These are phyloP conservation scores for Cyanoramphus novaezelandiae DNA, from an alignment of 2,113 vertebrate genomes.

Conservation along the genomic window DNA sequence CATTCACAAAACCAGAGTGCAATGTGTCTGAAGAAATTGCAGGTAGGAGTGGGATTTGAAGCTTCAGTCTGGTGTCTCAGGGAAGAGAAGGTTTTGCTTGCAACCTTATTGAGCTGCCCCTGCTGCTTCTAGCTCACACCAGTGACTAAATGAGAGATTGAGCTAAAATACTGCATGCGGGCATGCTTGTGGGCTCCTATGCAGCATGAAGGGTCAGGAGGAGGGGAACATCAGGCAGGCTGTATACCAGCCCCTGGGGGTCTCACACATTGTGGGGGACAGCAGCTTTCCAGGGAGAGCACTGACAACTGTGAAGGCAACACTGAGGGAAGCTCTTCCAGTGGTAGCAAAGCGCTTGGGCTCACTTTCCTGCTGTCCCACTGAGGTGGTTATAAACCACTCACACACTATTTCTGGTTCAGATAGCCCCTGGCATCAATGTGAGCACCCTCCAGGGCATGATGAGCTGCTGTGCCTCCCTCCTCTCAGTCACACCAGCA, in stretches of 20 bases:
- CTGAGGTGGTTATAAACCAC: not conserved
- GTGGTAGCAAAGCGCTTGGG: not conserved
- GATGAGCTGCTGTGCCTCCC: not conserved
- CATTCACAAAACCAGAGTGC: not conserved
- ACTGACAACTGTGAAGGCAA: not conserved
- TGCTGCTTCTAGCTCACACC: not conserved
- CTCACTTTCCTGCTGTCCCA: not conserved
- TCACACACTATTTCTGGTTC: not conserved
- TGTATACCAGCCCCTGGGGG: not conserved
- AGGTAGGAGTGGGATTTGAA: not conserved
- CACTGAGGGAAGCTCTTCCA: not conserved
- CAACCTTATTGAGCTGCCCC: not conserved
- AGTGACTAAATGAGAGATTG: not conserved
- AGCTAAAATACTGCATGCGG: not conserved
- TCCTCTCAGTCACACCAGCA: rapidly evolving
- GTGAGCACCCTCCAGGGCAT: not conserved
- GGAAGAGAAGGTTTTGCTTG: not conserved
- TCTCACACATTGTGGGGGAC: rapidly evolving
- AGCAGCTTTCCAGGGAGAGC: not conserved
- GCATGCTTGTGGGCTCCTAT: not conserved
- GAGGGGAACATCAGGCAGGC: not conserved
- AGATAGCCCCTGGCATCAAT: not conserved
- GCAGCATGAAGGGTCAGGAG: not conserved
- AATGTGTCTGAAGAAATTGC: not conserved
- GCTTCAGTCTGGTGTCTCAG: rapidly evolving